phyloP scores from a whole-genome alignment of 2,113 vertebrate genomes.

The Coptodon rendalli region DNA sequence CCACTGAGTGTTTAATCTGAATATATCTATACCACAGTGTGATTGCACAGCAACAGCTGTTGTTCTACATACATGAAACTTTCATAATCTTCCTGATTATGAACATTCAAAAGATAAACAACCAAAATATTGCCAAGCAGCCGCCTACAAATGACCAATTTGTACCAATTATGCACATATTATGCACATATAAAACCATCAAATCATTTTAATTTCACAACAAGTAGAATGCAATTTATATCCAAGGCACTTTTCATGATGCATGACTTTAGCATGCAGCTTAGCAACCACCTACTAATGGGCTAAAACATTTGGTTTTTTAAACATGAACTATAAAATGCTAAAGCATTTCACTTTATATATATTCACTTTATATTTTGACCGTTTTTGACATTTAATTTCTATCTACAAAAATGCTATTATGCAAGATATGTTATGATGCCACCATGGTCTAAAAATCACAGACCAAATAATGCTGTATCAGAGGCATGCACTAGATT shows the following conservation, averaged over 20 bases:
- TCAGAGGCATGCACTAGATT: background rate
- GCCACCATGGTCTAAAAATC: background rate
- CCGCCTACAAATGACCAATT: background rate
- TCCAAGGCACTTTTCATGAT: background rate
- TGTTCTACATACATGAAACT: background rate
- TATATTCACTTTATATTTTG: background rate
- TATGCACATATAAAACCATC: background rate
- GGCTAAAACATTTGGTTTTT: background rate
- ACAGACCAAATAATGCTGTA: background rate
- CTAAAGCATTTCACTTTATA: background rate
- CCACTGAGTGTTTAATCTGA: background rate
- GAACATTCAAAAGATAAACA: background rate
- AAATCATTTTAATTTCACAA: background rate
- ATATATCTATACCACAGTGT: conserved; percentile 17
- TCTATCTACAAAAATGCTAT: background rate
- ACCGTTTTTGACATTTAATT: background rate
- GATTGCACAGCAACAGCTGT: background rate
- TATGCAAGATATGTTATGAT: background rate
- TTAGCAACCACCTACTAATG: background rate
- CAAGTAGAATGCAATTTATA: background rate
- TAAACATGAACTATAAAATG: background rate
- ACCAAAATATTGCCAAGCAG: background rate
- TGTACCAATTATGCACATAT: background rate
- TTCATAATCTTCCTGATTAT: background rate
- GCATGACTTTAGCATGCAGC: background rate